Percentiles rank a stretch among this genome's conserved stretches.
Conservation (phyloP, 1,140 invertebrate genomes). For the Ceratina australensis region DNA sequence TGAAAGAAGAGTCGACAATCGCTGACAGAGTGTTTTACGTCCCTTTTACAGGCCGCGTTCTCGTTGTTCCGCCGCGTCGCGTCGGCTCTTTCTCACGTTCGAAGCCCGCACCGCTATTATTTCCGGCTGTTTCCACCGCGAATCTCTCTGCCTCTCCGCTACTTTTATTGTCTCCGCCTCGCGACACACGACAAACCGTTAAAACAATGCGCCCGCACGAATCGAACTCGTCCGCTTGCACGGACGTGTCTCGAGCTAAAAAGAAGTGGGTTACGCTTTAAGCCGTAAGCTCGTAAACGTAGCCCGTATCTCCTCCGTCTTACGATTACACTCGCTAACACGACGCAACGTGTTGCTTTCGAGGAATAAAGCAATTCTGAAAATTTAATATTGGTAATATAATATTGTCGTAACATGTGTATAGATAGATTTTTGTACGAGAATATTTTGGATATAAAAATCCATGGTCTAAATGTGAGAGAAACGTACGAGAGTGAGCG, state of each 20-base stretch:
- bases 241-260: slow-evolving; percentile 14
- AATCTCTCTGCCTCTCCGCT: slow-evolving; percentile 15
- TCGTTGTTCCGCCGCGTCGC: slow-evolving; percentile 44
- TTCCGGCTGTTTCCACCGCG: slow-evolving; percentile 38
- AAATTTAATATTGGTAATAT: neutral
- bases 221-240: slow-evolving; percentile 19
- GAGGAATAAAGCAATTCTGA: neutral
- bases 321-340: neutral
- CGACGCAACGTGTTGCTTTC: neutral
- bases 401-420: too few relatives aligned
- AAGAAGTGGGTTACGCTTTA: slow-evolving; percentile 36
- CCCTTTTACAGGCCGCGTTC: slow-evolving; percentile 39
- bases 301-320: neutral
- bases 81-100: neutral
- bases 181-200: slow-evolving; percentile 50
- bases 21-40: slow-evolving; percentile 32
- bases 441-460: too few relatives aligned
- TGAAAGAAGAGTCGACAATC: slow-evolving; percentile 4
- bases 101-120: slow-evolving; percentile 42
- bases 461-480: too few relatives aligned
- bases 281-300: slow-evolving; percentile 5
- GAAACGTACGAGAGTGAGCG: slow-evolving; percentile 54
- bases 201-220: slow-evolving; percentile 47
- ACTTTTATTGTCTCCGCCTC: slow-evolving; percentile 37
- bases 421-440: too few relatives aligned